Evolutionary conservation across 2,797 vertebrate genomes (phyloP).

Genomic region (Carcharodon carcharias): DNA sequence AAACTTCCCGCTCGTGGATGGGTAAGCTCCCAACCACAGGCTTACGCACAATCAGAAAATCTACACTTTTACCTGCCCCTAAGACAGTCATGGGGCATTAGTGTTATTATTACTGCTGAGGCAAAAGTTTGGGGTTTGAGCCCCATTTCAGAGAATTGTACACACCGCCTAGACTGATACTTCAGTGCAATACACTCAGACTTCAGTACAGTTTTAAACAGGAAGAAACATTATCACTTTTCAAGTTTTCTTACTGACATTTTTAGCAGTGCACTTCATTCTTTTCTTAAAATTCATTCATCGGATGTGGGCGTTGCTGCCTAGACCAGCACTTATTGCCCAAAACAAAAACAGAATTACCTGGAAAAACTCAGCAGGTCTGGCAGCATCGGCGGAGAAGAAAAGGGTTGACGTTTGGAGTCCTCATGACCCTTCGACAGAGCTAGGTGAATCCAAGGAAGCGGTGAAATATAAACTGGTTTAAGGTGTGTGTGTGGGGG

Average conservation of each 20-base stretch:
- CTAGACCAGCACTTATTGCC: too few species aligned
- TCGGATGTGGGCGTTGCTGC: too few species aligned
- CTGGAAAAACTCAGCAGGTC: too few species aligned
- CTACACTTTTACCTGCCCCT: background rate
- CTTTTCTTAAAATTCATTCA: too few species aligned
- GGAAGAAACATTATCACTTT: background rate
- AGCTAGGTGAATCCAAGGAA: too few species aligned
- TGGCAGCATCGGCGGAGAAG: too few species aligned
- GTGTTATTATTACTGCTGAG: background rate
- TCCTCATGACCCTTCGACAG: too few species aligned
- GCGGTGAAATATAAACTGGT: too few species aligned
- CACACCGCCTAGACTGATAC: background rate
- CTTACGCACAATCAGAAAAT: background rate
- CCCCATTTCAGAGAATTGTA: background rate
- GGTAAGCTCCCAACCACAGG: background rate
- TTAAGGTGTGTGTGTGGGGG: too few species aligned
- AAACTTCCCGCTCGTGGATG: background rate
- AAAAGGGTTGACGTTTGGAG: too few species aligned
- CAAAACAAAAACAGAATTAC: too few species aligned
- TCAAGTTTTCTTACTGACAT: background rate
- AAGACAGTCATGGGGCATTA: background rate
- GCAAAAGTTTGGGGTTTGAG: background rate
- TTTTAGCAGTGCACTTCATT: background rate
- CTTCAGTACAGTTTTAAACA: background rate
- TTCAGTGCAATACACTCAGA: background rate